Evolutionary conservation across 1,140 invertebrate genomes (phyloP).

Genomic region (Drosophila melanica): DNA sequence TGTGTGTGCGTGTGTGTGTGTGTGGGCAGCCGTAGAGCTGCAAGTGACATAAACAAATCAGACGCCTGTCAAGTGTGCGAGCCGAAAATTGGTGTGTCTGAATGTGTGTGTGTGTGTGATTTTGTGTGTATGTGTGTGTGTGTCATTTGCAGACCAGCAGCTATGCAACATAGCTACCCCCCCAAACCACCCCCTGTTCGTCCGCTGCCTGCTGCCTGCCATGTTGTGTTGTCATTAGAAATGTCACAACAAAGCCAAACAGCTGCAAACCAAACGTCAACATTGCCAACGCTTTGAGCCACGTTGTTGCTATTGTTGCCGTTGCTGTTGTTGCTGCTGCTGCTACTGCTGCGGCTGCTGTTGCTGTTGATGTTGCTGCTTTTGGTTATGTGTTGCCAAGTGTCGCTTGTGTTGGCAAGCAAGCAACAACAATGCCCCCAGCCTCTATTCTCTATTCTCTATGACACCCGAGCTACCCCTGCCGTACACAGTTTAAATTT

Average conservation of each 20-base stretch:
- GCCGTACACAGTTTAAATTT: slow-evolving; percentile 33
- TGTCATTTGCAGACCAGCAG: slow-evolving; percentile 67
- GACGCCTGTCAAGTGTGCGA: slow-evolving; percentile 73
- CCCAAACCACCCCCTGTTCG: background rate
- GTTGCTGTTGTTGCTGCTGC: slow-evolving; percentile 3
- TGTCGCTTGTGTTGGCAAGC: slow-evolving; percentile 42
- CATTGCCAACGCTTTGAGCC: slow-evolving; percentile 50
- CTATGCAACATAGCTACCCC: slow-evolving; percentile 11
- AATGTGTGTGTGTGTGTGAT: slow-evolving; percentile 12
- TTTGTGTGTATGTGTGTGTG: slow-evolving; percentile 39
- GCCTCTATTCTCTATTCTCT: background rate
- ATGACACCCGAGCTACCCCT: slow-evolving; percentile 9
- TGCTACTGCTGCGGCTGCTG: background rate
- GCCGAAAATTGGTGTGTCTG: slow-evolving; percentile 37
- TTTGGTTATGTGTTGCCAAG: slow-evolving; percentile 43
- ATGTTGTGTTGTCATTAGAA: slow-evolving; percentile 73
- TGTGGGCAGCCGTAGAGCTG: slow-evolving; percentile 77
- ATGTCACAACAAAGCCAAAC: slow-evolving; percentile 79
- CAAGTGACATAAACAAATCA: slow-evolving; percentile 82
- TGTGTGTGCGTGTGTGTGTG: slow-evolving; percentile 54
- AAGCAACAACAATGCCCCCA: slow-evolving; percentile 9
- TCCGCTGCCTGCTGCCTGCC: slow-evolving; percentile 13
- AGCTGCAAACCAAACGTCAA: slow-evolving; percentile 71
- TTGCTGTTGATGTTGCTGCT: slow-evolving; percentile 24
- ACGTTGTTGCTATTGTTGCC: slow-evolving; percentile 7